Evolutionary conservation across 2,797 vertebrate species (phyloP), one percentile per base, ranked within the genome.

Genomic region (Carapus acus): DNA sequence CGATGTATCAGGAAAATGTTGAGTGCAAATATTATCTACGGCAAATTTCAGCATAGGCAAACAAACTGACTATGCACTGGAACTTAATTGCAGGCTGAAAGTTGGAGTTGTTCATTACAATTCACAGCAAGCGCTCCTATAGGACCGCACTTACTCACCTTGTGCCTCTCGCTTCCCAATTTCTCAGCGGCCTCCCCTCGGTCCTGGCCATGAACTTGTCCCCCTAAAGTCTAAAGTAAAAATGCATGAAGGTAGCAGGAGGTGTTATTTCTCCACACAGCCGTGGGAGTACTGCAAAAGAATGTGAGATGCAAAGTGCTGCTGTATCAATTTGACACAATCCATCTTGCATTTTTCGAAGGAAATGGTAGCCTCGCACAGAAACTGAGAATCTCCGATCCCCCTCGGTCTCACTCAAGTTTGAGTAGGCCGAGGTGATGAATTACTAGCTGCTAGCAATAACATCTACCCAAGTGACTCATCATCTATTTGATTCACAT

Each of bases 131-230:
- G 2, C 14, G 17, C 13, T 43, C 15, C 15, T 45, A 11, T 12
- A 40, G 29, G 19, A 31, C n/a, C 31, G 8, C 39, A 41, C 13
- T 8, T 14, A 41, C 31, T 69, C 43, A 95, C 94, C 88, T 91
- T 88, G 34, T 54, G 83, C 67, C 88, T 93, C 65, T 93, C 89
- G 1, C 58, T 73, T 79, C 94, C 92, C n/a, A 88, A 88, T 78
- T 83, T 89, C 76, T 87, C 88, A 65, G 86, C 52, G 2, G 68
- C 39, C 22, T 86, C 82, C 27, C 91, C 90, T 61, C 73, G 78
- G 41, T 89, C 88, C 17, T 76, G 70, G 54, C 65, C 33, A 76
- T 86, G 85, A 69, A 77, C 64, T 78, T 76, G 81, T 69, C 87
- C 89, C 53, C 79, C 91, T 62, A 88, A 73, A 75, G 82, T 88